Evolutionary conservation across 2,888 invertebrate genomes (phyloP), one percentile per base, ranked within the genome.

Genomic region (Aproaerema taeniolella): DNA sequence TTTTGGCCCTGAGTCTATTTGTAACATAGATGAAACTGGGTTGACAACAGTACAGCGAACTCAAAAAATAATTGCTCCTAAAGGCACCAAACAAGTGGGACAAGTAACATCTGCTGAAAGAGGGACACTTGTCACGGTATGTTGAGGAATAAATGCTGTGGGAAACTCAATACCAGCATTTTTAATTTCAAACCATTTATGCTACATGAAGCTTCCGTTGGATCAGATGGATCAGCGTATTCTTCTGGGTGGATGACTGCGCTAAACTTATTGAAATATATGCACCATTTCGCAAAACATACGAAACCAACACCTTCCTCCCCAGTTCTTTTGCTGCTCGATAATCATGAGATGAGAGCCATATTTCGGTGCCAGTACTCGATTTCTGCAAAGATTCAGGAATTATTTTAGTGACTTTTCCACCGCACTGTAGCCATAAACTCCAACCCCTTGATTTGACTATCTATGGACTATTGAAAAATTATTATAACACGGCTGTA

Each of bases 131-230:
- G 65, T 74, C 1, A 72, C 73, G 10, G 49, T 58, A 3, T 56
- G 58, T 28, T 47, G 51, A 17, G 55, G 57, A 17, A 64, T 72
- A 36, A 61, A 55, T 52, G 70, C 75, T 9, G 43, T 43, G 42
- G 76, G 74, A 25, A 60, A 55, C 41, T 45, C 43, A 12, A 40
- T 72, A 30, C 73, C 74, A 16, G 74, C 76, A 3, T 58, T 66
- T 30, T 50, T 77, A 9, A 48, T 74, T 67, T 51, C 45, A 54
- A 68, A 33, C 42, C 53, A 15, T 50, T 57, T 29, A 67, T 75
- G 62, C 31, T 74, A 6, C 34, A 49, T 31, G 55, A 51, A 45
- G 68, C 58, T 20, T 74, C 69, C 20, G 43, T 56, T 31, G 75
- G 72, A 16, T 54, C 51, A 38, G 41, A 44, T 8, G 72, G 72